A percentile compares a stretch with the other conserved stretches of the same genome.
These are phyloP conservation scores for Rhopilema esculentum DNA, from an alignment of 30 jellyfish, hydroid and myxozoan species.

Conservation along the genomic window DNA sequence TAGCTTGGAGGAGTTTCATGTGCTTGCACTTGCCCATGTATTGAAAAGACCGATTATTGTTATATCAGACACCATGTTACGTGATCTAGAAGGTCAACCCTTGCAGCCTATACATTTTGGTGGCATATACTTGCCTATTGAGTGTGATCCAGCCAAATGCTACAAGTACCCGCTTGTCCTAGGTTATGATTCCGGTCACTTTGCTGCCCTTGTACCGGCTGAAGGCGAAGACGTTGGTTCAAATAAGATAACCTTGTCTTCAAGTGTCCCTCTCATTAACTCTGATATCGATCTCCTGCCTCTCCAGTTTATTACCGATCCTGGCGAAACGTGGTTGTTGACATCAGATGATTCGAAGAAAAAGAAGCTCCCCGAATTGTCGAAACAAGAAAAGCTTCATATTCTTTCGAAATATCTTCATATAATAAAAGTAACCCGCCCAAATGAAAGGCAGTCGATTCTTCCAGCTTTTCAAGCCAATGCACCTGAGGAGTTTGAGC, in stretches of 20 bases:
- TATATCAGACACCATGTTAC: slow-evolving; percentile 82
- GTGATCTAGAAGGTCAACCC: slow-evolving; percentile 80
- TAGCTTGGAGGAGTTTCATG: slow-evolving; percentile 91
- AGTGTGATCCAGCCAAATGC: slow-evolving; percentile 61
- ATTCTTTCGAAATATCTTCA: slow-evolving; percentile 65
- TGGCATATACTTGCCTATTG: slow-evolving; percentile 89
- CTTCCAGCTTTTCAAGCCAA: slow-evolving; percentile 29
- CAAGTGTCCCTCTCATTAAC: slow-evolving; percentile 71
- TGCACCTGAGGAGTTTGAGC: slow-evolving; percentile 17
- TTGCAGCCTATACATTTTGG: slow-evolving; percentile 89
- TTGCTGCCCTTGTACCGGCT: slow-evolving; percentile 94
- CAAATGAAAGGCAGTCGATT: slow-evolving; percentile 10
- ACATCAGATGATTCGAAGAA: slow-evolving; percentile 71
- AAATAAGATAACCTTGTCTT: slow-evolving; percentile 41
- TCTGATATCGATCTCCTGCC: slow-evolving; percentile 51
- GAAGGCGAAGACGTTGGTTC: slow-evolving; percentile 79
- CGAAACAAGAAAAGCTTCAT: slow-evolving; percentile 51
- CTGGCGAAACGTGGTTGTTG: slow-evolving; percentile 74
- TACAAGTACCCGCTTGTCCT: slow-evolving; percentile 86
- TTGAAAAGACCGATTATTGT: slow-evolving; percentile 90
- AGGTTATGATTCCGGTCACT: slow-evolving; percentile 94
- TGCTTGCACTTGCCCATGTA: slow-evolving; percentile 82
- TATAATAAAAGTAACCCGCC: slow-evolving; percentile 56
- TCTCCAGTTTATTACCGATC: slow-evolving; percentile 74
- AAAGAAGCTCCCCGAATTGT: slow-evolving; percentile 42